Evolutionary conservation across 1,140 invertebrate species (phyloP).

Genomic region (Homalodisca vitripennis): DNA sequence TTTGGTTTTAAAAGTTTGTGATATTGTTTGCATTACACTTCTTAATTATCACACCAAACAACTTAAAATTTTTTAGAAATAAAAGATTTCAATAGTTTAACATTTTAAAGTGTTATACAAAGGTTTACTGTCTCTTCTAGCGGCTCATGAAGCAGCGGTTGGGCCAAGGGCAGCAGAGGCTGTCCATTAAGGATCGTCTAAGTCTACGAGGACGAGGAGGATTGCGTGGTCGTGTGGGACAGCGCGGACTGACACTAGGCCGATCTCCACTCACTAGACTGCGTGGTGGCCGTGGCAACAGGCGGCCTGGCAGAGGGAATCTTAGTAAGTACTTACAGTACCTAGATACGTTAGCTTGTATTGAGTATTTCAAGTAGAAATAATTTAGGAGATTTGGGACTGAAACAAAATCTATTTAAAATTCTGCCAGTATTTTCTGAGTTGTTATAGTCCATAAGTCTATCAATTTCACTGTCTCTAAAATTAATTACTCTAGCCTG

Average conservation of each 20-base stretch:
- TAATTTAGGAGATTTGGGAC: too few species aligned
- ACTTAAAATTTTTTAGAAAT: neutral
- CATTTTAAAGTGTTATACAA: too few species aligned
- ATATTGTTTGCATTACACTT: neutral
- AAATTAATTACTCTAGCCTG: too few species aligned
- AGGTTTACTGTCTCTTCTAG: too few species aligned
- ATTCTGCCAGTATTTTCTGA: too few species aligned
- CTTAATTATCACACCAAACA: neutral
- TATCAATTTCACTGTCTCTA: too few species aligned
- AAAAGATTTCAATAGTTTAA: neutral
- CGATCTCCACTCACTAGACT: neutral
- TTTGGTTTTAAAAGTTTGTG: too few species aligned
- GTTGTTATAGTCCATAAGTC: too few species aligned
- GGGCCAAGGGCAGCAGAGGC: slow-evolving; percentile 38
- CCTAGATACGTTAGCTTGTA: too few species aligned
- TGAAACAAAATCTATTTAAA: too few species aligned
- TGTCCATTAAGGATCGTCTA: slow-evolving; percentile 43
- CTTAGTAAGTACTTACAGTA: slow-evolving; percentile 7
- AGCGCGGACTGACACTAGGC: neutral
- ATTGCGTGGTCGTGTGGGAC: neutral
- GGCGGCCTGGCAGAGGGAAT: slow-evolving; percentile 11
- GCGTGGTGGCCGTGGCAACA: slow-evolving; percentile 38
- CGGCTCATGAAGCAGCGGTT: slow-evolving; percentile 51
- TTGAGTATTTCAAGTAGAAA: too few species aligned
- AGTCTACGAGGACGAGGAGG: slow-evolving; percentile 27